Percentiles rank a stretch among this genome's conserved stretches.
Evolutionary conservation across 2,888 invertebrate genomes (phyloP).

Genomic region (Octodonta nipae): DNA sequence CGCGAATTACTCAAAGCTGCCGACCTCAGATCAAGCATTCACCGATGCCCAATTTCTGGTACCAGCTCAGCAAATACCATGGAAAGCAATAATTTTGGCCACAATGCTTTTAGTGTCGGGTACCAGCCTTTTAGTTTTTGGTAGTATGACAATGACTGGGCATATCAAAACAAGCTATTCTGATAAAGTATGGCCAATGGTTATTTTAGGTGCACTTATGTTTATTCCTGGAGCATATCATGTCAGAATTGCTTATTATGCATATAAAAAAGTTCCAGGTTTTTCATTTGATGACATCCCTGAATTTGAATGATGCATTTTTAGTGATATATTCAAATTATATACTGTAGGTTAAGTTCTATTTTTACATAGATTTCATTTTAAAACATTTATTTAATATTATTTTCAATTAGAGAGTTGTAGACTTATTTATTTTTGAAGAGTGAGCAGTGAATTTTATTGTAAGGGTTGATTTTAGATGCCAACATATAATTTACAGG

Average conservation of each 20-base stretch:
- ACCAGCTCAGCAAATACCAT: constrained; percentile 62
- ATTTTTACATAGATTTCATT: constrained; percentile 2
- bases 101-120: constrained; percentile 62
- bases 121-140: constrained; percentile 52
- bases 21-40: constrained; percentile 47
- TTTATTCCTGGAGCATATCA: constrained; percentile 88
- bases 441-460: too few species aligned
- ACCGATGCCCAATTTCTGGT: constrained; percentile 55
- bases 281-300: constrained; percentile 83
- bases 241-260: constrained; percentile 74
- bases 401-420: too few species aligned
- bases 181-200: constrained; percentile 79
- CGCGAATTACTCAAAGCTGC: constrained; percentile 47
- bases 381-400: too few species aligned
- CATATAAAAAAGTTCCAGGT: constrained; percentile 69
- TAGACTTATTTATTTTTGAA: too few species aligned
- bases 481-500: too few species aligned
- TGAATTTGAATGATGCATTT: constrained; percentile 54
- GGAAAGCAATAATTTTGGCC: constrained; percentile 71
- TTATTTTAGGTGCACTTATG: constrained; percentile 76
- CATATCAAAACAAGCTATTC: constrained; percentile 72
- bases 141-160: constrained; percentile 66
- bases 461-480: too few species aligned
- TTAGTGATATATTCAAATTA: too few species aligned
- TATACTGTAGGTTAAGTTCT: too few species aligned